Evolutionary conservation across 2,797 vertebrate genomes (phyloP), one percentile per base, ranked within the genome.

Genomic region (Enteromius viviparus): DNA sequence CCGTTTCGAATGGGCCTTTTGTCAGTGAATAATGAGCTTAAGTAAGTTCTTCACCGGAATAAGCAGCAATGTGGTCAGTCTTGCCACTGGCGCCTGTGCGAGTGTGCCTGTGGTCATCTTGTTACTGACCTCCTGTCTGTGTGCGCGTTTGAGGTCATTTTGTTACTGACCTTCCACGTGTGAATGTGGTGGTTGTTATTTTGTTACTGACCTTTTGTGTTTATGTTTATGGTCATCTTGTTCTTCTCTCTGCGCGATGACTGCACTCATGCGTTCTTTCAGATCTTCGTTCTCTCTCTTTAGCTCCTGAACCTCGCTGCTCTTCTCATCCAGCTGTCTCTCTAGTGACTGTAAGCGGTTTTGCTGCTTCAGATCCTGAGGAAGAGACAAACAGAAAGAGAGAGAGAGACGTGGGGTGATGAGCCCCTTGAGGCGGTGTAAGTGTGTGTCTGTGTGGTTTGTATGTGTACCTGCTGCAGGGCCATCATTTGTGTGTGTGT

Each of bases 251-350:
- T 92, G 85, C 29, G 89, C 65, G 90, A 89, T 76, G 89, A 87
- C 87, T 21, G 93, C 91, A 83, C 93, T 94, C 78, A 96, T 84
- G 0, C 93, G 90, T 74, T 96, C 94, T 90, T 94, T 95, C 78
- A 97, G 92, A 53, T 94, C 85, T 0, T 93, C 80, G 64, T 97
- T 97, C 88, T 98, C 97, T 88, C 95, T 94, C 90, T 92, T 93
- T 68, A 97, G 93, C 79, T 93, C 90, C 55, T 94, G 86, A 53
- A 94, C 92, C 83, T 96, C 94, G 70, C 89, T 93, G 83, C 92
- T 95, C 78, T 92, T 95, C 91, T 94, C 95, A 70, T 96, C 95
- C 74, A 95, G 89, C 84, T 95, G 92, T 42, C 93, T 90, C 2
- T 94, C 93, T 83, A 95, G 94, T 83, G 95, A 95, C 90, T 94